phyloP scores from a whole-genome alignment of 2,113 vertebrate genomes.

The pig (Sus scrofa) region T2T-Sscrofa CM000830.6:8338001-8338500 shows the following conservation, averaged over 20 bases:
- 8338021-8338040: no score
- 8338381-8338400: background rate
- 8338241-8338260: background rate
- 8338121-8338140: background rate
- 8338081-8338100: background rate
- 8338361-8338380: background rate
- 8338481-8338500: background rate
- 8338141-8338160: background rate
- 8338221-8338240: background rate
- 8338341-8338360: background rate
- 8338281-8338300: background rate
- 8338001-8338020: no score
- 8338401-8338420: background rate
- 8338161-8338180: background rate
- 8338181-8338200: background rate
- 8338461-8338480: background rate
- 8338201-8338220: background rate
- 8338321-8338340: background rate
- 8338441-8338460: no score
- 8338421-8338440: no score
- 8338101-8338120: background rate
- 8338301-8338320: background rate
- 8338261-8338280: background rate
- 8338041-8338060: no score
- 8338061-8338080: no score